These are phyloP conservation scores for Hipposideros larvatus DNA, from an alignment of 2,797 vertebrate species.

Conservation along the genomic window DNA sequence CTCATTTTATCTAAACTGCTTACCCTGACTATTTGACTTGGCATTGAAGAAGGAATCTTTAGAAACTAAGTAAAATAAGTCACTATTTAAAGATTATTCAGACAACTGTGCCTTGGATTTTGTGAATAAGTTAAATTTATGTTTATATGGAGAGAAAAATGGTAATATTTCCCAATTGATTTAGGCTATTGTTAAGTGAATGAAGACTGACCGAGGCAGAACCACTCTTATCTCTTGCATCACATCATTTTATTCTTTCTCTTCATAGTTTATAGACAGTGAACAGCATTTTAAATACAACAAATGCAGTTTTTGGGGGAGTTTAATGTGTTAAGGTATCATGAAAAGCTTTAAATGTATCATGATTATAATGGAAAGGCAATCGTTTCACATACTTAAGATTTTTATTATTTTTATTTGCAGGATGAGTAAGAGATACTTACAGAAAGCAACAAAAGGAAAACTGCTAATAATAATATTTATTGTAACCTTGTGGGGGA, in stretches of 20 bases:
- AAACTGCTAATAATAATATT: conserved; percentile 96
- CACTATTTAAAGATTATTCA: conserved; percentile 59
- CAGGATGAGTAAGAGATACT: conserved; percentile 97
- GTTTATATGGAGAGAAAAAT: conserved; percentile 7
- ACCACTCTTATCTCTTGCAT: not conserved
- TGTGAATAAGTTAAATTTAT: conserved; percentile 34
- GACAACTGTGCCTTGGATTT: not conserved
- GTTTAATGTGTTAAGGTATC: not conserved
- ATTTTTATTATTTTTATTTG: conserved; percentile 77
- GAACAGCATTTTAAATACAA: conserved; percentile 60
- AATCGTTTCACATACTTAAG: conserved; percentile 51
- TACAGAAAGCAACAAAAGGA: conserved; percentile 93
- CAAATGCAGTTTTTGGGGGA: not conserved
- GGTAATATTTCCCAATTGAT: not conserved
- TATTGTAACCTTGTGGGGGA: conserved; percentile 94
- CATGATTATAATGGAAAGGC: not conserved
- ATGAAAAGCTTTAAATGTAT: conserved; percentile 14
- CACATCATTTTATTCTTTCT: not conserved
- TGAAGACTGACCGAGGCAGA: not conserved
- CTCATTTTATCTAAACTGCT: conserved; percentile 30
- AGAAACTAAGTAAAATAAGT: not conserved
- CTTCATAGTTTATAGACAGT: not conserved
- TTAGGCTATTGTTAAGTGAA: conserved; percentile 30
- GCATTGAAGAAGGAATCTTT: conserved; percentile 22
- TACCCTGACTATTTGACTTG: conserved; percentile 8